Evolutionary conservation across 2,888 invertebrate species (phyloP).

Genomic region (Pimpla rufipes): DNA sequence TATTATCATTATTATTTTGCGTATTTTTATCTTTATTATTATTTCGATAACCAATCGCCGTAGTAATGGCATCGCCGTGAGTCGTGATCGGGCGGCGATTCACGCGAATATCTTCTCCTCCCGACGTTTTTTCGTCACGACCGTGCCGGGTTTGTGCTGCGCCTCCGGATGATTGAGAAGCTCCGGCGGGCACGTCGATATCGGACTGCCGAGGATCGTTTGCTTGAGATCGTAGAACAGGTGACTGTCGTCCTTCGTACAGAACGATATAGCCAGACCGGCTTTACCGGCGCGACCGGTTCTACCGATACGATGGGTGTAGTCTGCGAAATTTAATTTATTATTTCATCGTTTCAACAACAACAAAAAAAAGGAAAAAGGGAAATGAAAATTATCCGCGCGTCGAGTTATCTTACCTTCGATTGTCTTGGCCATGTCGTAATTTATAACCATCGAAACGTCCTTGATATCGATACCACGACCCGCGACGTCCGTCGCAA

Average conservation of each 20-base stretch:
- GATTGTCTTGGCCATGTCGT: conserved; percentile 99
- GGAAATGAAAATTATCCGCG: too few species aligned
- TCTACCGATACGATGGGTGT: conserved; percentile 99
- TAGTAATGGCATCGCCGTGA: not conserved
- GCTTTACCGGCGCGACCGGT: conserved; percentile 99
- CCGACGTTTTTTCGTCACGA: conserved; percentile 96
- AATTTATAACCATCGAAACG: conserved; percentile 99
- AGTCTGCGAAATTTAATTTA: conserved; percentile 87
- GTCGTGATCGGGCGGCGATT: conserved; percentile 62
- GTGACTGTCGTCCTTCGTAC: conserved; percentile 97
- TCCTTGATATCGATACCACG: conserved; percentile 99
- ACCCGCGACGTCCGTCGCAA: conserved; percentile 99
- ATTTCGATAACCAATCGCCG: not conserved
- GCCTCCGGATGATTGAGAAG: conserved; percentile 99
- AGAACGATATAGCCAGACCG: conserved; percentile 98
- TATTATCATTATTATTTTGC: not conserved
- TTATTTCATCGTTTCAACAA: not conserved
- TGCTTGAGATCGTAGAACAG: conserved; percentile 99
- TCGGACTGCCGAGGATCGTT: conserved; percentile 94
- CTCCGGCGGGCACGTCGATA: conserved; percentile 98
- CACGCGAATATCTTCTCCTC: conserved; percentile 98
- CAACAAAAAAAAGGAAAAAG: not conserved
- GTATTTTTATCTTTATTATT: not conserved
- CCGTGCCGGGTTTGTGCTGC: conserved; percentile 98
- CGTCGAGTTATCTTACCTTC: conserved; percentile 88